Evolutionary conservation across 2,888 invertebrate species (phyloP), one percentile per base, ranked within the genome.

Genomic region (Xylota segnis): DNA sequence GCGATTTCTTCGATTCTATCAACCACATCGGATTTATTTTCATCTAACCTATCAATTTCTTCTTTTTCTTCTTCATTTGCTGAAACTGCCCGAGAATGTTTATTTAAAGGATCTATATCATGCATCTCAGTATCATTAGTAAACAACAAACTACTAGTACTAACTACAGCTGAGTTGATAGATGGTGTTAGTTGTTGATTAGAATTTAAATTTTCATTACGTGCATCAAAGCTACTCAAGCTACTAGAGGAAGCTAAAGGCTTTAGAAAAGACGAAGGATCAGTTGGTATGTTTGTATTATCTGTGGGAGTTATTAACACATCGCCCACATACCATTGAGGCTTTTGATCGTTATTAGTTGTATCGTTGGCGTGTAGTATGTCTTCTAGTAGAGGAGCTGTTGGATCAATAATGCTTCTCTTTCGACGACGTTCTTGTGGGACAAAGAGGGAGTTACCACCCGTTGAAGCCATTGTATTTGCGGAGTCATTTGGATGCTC

Each of bases 71-170:
- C 43, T 43, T 43, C 47, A 34, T 63, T 63, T 50, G 81, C 84
- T 86, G 84, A 86, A 86, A 86, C 84, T 81, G 71, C 58, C 76
- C 61, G 70, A 81, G 76, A 86, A 76, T 34, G 23, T n/a, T 76
- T 86, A 81, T 76, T 76, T 71, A 81, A 71, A 34, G 40, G 47
- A 59, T 81, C 52, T 37, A 58, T 16, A 59, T 52, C 27, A 81
- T 65, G 65, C 59, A 81, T 71, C 75, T 86, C 63, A 43, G 65
- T 56, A 43, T 71, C 70, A 66, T 81, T 86, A 86, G 71, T n/a
- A 76, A 59, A 32, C 81, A 88, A 82, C 87, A 84, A 89, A 88
- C 89, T 89, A 89, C 88, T 88, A 83, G 83, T 81, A 86, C 88
- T 88, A 88, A 86, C 87, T 89, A 86, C 88, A 81, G 79, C 58